phyloP scores from a whole-genome alignment of 2,113 vertebrate genomes.

The Onychorhynchus coronatus region DNA sequence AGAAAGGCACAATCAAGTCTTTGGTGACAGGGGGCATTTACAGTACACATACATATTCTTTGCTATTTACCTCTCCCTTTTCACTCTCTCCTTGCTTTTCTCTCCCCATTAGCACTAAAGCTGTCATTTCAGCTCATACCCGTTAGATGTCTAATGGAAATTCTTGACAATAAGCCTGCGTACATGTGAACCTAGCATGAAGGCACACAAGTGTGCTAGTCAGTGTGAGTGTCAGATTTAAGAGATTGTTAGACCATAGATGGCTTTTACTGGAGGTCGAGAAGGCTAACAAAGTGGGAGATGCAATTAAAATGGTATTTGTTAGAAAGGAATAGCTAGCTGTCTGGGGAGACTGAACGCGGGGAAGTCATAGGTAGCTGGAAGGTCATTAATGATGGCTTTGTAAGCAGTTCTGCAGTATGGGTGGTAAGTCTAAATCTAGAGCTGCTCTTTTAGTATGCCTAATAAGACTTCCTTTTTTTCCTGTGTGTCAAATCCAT shows the following conservation, averaged over 20 bases:
- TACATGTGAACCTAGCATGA: not conserved
- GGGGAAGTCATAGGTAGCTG: conserved; percentile 58
- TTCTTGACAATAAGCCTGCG: not conserved
- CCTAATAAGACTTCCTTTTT: not conserved
- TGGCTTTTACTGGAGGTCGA: conserved; percentile 72
- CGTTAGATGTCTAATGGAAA: not conserved
- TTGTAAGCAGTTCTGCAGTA: conserved; percentile 59
- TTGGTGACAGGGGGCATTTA: not conserved
- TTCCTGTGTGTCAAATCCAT: not conserved
- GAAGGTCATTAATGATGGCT: conserved; percentile 49
- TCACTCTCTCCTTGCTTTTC: not conserved
- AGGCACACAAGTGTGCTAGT: not conserved
- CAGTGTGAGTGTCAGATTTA: conserved; percentile 55
- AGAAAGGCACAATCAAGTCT: not conserved
- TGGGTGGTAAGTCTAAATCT: conserved; percentile 35
- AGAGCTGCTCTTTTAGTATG: conserved; percentile 29
- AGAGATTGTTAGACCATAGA: conserved; percentile 57
- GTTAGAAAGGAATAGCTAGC: conserved; percentile 62
- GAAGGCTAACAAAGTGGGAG: conserved; percentile 70
- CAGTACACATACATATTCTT: not conserved
- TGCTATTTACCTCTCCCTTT: not conserved
- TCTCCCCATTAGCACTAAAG: not conserved
- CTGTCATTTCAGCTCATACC: conserved; percentile 6
- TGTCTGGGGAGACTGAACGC: conserved; percentile 23
- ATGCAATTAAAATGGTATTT: conserved; percentile 69